Conservation (phyloP, 1,140 invertebrate species). For the Camponotus floridanus region DNA sequence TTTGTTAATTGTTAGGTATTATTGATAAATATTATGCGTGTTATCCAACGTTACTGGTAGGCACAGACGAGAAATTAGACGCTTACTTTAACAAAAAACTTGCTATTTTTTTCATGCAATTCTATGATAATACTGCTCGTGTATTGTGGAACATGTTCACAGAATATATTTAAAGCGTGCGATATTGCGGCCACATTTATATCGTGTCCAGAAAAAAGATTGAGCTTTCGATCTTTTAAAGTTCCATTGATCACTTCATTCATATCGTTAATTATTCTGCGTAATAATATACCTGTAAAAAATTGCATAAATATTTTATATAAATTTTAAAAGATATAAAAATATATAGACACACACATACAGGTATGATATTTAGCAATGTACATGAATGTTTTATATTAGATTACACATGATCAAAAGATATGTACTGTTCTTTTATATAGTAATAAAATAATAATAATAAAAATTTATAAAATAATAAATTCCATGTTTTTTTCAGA, state of each 20-base stretch:
- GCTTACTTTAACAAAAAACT: constrained; percentile 36
- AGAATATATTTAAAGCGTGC: not conserved
- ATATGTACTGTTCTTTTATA: no score
- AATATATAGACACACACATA: not conserved
- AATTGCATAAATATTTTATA: not conserved
- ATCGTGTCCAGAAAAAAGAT: constrained; percentile 45
- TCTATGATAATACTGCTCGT: constrained; percentile 36
- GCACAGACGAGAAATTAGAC: not conserved
- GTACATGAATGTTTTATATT: no score
- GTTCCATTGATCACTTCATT: not conserved
- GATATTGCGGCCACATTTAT: constrained; percentile 2
- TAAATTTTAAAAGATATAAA: not conserved
- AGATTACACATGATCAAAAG: no score
- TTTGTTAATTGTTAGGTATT: not conserved
- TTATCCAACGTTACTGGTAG: no score
- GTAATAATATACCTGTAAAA: constrained; percentile 37
- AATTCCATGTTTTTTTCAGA: not conserved
- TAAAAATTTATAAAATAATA: not conserved
- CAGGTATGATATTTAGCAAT: no score
- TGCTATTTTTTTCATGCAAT: not conserved
- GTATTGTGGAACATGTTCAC: not conserved
- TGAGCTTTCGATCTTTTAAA: constrained; percentile 8
- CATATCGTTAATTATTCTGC: constrained; percentile 38
- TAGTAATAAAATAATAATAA: no score
- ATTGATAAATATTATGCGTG: not conserved